Conservation (phyloP, 2,797 vertebrate species). For the Scolopax rusticola region DNA sequence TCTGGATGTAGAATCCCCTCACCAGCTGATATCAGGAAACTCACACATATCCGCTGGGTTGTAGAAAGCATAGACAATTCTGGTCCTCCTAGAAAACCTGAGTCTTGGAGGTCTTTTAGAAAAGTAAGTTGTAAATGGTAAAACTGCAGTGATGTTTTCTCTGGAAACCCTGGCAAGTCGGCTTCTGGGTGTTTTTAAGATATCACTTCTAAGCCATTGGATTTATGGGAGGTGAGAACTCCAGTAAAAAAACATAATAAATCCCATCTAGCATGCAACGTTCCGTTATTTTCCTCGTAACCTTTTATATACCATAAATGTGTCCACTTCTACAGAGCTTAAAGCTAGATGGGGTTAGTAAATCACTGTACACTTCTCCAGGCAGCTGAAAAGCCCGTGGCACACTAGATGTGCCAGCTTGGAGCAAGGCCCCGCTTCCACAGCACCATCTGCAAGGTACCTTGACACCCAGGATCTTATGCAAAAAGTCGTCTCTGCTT, state of each 20-base stretch:
- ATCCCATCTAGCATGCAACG: rapidly evolving
- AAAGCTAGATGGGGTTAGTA: not conserved
- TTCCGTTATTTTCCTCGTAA: not conserved
- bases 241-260: not conserved
- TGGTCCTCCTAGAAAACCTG: not conserved
- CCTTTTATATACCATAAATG: not conserved
- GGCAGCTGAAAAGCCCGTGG: not conserved
- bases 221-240: not conserved
- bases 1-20: not conserved
- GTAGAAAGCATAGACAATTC: not conserved
- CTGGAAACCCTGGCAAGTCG: not conserved
- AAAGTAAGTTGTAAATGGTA: not conserved
- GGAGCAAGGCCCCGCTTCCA: rapidly evolving
- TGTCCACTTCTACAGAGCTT: not conserved
- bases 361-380: not conserved
- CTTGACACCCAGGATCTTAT: not conserved
- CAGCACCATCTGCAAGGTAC: not conserved
- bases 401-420: rapidly evolving
- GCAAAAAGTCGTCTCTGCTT: not conserved
- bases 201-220: not conserved
- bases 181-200: not conserved
- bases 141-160: not conserved
- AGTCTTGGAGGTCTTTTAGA: not conserved
- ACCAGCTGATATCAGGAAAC: not conserved
- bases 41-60: not conserved